These are phyloP conservation scores for Drosophila sechellia DNA, from an alignment of 1,140 invertebrate species.

Conservation along the genomic window DNA sequence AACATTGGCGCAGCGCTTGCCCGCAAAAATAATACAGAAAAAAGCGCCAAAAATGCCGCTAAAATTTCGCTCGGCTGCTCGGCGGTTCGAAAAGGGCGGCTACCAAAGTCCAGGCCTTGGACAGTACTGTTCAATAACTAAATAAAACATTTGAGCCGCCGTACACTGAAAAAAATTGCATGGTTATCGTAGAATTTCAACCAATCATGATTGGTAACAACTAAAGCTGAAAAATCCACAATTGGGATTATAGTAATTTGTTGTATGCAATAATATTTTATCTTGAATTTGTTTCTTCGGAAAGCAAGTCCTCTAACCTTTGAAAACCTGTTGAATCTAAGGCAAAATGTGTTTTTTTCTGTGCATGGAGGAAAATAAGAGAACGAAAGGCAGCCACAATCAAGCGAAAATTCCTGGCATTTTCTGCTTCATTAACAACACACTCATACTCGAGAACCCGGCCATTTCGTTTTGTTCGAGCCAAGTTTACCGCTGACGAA, in stretches of 20 bases:
- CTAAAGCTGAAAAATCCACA: too few species aligned
- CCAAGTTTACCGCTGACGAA: slow-evolving; percentile 57
- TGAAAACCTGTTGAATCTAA: too few species aligned
- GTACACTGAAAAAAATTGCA: background rate
- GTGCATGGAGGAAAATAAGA: background rate
- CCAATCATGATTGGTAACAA: too few species aligned
- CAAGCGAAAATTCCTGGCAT: slow-evolving; percentile 80
- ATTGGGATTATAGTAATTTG: too few species aligned
- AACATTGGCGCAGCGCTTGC: slow-evolving; percentile 17
- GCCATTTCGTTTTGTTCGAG: slow-evolving; percentile 72
- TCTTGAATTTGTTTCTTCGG: too few species aligned
- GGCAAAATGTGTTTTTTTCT: slow-evolving; percentile 20
- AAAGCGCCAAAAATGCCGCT: slow-evolving; percentile 81
- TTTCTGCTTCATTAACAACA: slow-evolving; percentile 82
- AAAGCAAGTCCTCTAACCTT: too few species aligned
- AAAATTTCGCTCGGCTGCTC: slow-evolving; percentile 54
- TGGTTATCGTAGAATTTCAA: too few species aligned
- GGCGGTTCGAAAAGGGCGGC: slow-evolving; percentile 47
- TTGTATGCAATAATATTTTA: too few species aligned
- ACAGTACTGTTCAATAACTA: slow-evolving; percentile 76
- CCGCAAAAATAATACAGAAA: slow-evolving; percentile 44
- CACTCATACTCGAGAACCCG: slow-evolving; percentile 54
- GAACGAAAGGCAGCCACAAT: slow-evolving; percentile 54
- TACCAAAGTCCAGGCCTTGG: slow-evolving; percentile 25
- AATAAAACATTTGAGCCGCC: slow-evolving; percentile 70